Base-by-base conservation (phyloP, 2,113 vertebrate genomes). In the Chroicocephalus ridibundus region DNA sequence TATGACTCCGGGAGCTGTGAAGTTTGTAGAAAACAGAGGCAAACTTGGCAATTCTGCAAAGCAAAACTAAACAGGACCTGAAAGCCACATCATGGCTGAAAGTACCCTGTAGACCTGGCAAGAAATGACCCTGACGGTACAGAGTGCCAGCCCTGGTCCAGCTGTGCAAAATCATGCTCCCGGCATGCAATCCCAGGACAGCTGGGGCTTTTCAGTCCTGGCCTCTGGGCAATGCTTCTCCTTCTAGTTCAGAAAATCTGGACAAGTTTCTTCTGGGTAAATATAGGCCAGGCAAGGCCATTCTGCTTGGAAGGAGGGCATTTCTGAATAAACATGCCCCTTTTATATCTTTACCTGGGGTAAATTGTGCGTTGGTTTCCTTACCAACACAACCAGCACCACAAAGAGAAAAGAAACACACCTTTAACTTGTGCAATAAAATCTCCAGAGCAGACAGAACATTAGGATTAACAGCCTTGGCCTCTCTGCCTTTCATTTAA, bases 131-230 rank as follows among this genome's bases (percentile, higher is more conserved):
- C 22, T n/a, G 26, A 5, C 0, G 0, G 57, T 27, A 52, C 5
- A 0, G 12, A 49, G 17, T 5, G 20, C 42, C 66, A 69, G 68
- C 25, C 54, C 24, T 32, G 64, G 69, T 38, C 62, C 44, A 36
- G 29, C 17, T 3, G 0, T 20, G 61, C 25, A n/a, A 46, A 88
- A 78, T 38, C 75, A 62, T 0, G 0, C 12, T 42, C 25, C 54
- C 2, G 0, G 12, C 25, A 15, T 0, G 25, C 15, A 9, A 26
- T 10, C 75, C 32, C 1, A 0, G 88, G 22, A 7, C 0, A 0
- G n/a, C 32, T 21, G 9, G 6, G 6, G 42, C 15, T 58, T 21
- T 17, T 24, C 80, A n/a, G 25, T 10, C 49, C 68, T 54, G 74
- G 47, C 70, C 54, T 42, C 4, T 4, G 27, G 5, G 19, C 34